Evolutionary conservation across 2,797 vertebrate genomes (phyloP).

Genomic region (Sebastes matsubarae): DNA sequence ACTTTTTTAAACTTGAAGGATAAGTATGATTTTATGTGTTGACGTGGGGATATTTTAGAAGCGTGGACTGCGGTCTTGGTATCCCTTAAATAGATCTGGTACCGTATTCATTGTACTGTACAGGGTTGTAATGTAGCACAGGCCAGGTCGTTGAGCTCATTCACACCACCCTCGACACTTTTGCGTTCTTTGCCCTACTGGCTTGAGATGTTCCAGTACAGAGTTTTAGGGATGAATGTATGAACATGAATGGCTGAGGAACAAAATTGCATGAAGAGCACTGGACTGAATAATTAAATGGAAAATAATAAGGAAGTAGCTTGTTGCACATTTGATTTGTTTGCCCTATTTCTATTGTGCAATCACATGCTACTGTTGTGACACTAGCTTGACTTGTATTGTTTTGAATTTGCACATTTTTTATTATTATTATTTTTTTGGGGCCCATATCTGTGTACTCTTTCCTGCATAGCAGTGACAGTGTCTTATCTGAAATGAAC

Average conservation of each 20-base stretch:
- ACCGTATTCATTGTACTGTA: constrained; percentile 41
- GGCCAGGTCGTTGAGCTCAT: constrained; percentile 42
- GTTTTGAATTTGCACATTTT: constrained; percentile 58
- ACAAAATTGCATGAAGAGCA: constrained; percentile 56
- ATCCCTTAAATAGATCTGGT: constrained; percentile 15
- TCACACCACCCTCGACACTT: constrained; percentile 9
- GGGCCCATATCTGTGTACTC: constrained; percentile 11
- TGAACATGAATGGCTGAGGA: constrained; percentile 39
- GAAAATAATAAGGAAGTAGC: constrained; percentile 23
- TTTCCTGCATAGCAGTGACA: constrained; percentile 51
- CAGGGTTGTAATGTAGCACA: constrained; percentile 74
- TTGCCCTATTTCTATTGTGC: constrained; percentile 17
- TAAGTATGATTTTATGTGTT: constrained; percentile 42
- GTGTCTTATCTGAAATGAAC: constrained; percentile 58
- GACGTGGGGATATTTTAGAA: constrained; percentile 33
- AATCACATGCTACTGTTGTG: constrained; percentile 30
- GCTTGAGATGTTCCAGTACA: constrained; percentile 17
- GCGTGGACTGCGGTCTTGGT: constrained; percentile 2
- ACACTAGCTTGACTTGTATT: constrained; percentile 33
- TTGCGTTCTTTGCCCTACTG: constrained; percentile 5
- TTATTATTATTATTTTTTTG: not conserved
- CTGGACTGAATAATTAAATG: constrained; percentile 16
- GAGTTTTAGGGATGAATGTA: constrained; percentile 44
- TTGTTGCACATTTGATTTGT: constrained; percentile 52
- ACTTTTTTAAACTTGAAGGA: constrained; percentile 34